Evolutionary conservation across 2,797 vertebrate genomes (phyloP), one percentile per base, ranked within the genome.

Genomic region (Psittacula echo): DNA sequence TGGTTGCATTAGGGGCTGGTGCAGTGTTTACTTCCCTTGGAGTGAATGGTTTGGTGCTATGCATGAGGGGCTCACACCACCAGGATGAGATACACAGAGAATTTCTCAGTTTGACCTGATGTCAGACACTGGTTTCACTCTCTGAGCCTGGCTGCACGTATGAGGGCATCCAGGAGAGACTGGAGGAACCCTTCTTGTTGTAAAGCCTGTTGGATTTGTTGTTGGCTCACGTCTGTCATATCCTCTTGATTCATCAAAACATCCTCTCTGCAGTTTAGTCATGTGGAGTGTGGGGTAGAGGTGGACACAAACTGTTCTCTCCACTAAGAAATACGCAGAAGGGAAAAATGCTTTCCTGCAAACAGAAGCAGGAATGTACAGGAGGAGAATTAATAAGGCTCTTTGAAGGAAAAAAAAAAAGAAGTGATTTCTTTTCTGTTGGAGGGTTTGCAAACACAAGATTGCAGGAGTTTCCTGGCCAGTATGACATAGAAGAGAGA

Each of bases 51-150:
- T 5, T 3, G 2, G 76, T 32, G 54, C 47, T 78, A 61, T 60
- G 86, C 77, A 8, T 0, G 2, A 80, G 41, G 68, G 64, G 37
- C 48, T 91, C 1, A 0, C 2, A 0, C 66, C 0, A 0, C n/a
- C 0, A 1, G 50, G 24, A n/a, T 48, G 68, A 0, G 23, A 72
- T 47, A 34, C 30, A 10, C 37, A 15, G 47, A 54, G 65, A 51
- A 39, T 77, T 65, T 65, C 54, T 72, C 32, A 0, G 34, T n/a
- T 74, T 11, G 9, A 53, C 88, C 62, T n/a, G 27, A 64, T 85
- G 87, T 86, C 62, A 80, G 89, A 56, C 73, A 6, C 68, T 16
- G 53, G 41, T 79, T 89, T 62, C 51, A 12, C 65, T 47, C 50
- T 29, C 44, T 37, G 56, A 61, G 67, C 56, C 45, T 58, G 16